These are phyloP conservation scores for Nematostella vectensis DNA, from an alignment of 92 coral and sea anemone species.

Conservation along the genomic window DNA sequence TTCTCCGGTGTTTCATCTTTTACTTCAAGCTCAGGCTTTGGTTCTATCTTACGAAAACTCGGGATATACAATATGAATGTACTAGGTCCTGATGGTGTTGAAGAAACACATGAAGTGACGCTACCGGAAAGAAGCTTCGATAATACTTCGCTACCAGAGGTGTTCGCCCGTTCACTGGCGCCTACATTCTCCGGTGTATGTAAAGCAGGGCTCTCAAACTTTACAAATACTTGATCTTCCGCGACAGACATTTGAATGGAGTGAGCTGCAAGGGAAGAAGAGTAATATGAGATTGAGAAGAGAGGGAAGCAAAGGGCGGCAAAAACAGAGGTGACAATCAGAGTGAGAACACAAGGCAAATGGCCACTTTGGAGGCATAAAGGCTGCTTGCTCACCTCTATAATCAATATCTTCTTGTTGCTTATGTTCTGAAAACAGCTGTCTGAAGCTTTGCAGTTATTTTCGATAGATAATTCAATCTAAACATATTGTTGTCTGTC, in stretches of 20 bases:
- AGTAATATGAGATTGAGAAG: too few species aligned
- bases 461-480: too few species aligned
- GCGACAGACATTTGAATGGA: not conserved
- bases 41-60: slow-evolving; percentile 89
- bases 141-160: slow-evolving; percentile 35
- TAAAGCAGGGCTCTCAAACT: not conserved
- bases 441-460: too few species aligned
- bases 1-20: slow-evolving; percentile 18
- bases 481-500: too few species aligned
- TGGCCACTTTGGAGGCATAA: too few species aligned
- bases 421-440: too few species aligned
- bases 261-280: too few species aligned
- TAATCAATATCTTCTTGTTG: too few species aligned
- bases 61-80: slow-evolving; percentile 25
- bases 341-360: too few species aligned
- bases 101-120: not conserved
- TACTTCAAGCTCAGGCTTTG: slow-evolving; percentile 58
- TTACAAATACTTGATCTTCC: slow-evolving; percentile 24
- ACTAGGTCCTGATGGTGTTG: slow-evolving; percentile 4
- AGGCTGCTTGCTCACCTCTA: too few species aligned
- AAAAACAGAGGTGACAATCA: too few species aligned
- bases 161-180: not conserved
- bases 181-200: not conserved
- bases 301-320: too few species aligned
- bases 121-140: slow-evolving; percentile 46